Evolutionary conservation across 2,797 vertebrate species (phyloP), one percentile per base, ranked within the genome.

Genomic region (Silurus lanzhouensis): DNA sequence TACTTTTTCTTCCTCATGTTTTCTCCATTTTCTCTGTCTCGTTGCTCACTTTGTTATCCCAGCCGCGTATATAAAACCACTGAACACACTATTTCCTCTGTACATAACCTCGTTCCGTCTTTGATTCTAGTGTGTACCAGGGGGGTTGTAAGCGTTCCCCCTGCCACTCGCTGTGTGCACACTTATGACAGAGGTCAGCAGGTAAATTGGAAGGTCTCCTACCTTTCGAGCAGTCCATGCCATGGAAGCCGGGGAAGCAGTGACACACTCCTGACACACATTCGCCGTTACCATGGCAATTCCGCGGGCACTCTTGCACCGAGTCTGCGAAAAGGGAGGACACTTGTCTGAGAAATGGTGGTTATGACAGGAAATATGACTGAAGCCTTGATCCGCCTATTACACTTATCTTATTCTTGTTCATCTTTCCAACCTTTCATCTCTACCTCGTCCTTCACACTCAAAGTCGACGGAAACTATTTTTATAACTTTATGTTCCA

Each of bases 211-310:
- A 76, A 79, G 82, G 76, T 85, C 78, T 75, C 84, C 66, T 98
- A 99, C 98, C 98, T 98, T 99, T 99, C 90, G 98, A 96, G 91
- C 98, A 99, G 90, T 99, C 98, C 90, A 97, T 97, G 91, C 98
- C 98, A 19, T 99, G 97, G 92, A 99, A 99, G 91, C 98, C 98
- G n/a, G 98, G 98, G 90, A 99, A 99, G 89, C 98, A 99, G 91
- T 99, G 97, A 92, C 98, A 99, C 89, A 98, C 94, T 68, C 98
- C 98, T 6, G 98, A 99, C 63, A 98, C 97, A 83, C 98, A 99
- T 93, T 99, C 98, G 3, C 98, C 98, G 88, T 99, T 99, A 77
- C 98, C 97, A 87, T 99, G 97, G 93, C 98, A 99, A 92, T 99
- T 99, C 81, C 97, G 96, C 72, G 98, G 98, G 93, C 98, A 99